Percentiles rank a stretch among this genome's conserved stretches.
These are phyloP conservation scores for Motacilla tschutschensis DNA, from an alignment of 2,113 vertebrate genomes.

Conservation along the genomic window DNA sequence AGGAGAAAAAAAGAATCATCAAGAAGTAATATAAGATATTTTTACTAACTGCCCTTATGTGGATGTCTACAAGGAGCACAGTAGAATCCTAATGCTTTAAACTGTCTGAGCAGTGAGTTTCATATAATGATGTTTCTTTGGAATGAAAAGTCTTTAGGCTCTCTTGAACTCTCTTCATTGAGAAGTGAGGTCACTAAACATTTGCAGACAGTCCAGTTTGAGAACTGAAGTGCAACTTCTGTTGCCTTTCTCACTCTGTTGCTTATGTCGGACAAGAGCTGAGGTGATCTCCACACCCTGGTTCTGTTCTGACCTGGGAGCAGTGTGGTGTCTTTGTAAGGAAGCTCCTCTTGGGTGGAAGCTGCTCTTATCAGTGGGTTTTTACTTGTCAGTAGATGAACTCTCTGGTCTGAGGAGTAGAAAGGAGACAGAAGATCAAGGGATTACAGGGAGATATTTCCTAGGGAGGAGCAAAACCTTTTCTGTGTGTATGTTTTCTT, in stretches of 20 bases:
- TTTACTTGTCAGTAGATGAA: neutral
- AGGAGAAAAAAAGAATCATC: neutral
- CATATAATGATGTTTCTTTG: neutral
- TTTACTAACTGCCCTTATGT: neutral
- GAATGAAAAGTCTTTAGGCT: neutral
- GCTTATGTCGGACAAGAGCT: neutral
- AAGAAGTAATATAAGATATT: neutral
- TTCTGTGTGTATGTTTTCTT: neutral
- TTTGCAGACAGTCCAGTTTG: neutral
- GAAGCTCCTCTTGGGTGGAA: neutral
- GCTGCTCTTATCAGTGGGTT: neutral
- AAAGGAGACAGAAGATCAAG: neutral
- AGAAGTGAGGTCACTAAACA: neutral
- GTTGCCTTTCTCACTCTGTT: neutral
- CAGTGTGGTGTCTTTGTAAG: neutral
- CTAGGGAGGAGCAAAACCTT: neutral
- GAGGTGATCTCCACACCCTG: neutral
- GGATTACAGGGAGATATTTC: neutral
- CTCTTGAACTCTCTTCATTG: neutral
- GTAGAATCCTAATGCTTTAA: neutral
- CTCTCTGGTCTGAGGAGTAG: neutral
- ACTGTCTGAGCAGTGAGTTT: neutral
- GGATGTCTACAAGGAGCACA: neutral
- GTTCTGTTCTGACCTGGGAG: neutral
- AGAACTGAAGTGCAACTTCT: neutral